Conservation (phyloP, 1,140 invertebrate species). For the Sycophila sp. region DNA sequence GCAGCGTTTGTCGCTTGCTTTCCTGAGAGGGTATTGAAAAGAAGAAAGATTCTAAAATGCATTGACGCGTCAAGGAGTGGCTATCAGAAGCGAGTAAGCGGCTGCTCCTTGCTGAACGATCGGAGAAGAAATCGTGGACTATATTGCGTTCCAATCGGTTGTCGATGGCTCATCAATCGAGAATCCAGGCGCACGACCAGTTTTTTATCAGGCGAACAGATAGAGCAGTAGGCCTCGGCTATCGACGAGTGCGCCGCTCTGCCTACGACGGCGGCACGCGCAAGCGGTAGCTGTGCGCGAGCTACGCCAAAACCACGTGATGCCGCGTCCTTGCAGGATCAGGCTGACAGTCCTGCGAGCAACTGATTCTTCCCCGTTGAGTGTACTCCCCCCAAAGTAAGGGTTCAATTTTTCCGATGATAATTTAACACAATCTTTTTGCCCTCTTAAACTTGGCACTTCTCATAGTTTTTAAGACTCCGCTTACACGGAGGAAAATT, state of each 20-base stretch:
- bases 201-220: conserved; percentile 61
- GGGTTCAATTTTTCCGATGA: no score
- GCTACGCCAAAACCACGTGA: conserved; percentile 58
- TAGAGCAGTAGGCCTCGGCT: conserved; percentile 36
- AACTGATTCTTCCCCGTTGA: conserved; percentile 40
- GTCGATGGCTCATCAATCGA: conserved; percentile 66
- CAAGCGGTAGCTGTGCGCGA: conserved; percentile 1
- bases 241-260: conserved; percentile 45
- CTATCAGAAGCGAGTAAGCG: no score
- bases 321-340: conserved; percentile 63
- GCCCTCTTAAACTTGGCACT: no score
- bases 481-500: no score
- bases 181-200: conserved; percentile 65
- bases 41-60: background rate
- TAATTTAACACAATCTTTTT: no score
- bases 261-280: conserved; percentile 37
- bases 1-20: background rate
- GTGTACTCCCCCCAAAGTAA: no score
- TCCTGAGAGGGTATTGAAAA: background rate
- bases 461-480: no score
- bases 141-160: conserved; percentile 49
- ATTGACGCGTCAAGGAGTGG: background rate
- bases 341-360: conserved; percentile 57
- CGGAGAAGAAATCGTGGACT: background rate
- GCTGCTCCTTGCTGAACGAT: no score